phyloP scores from a whole-genome alignment of 2,888 invertebrate species.

The Trissolcus japonicus region DNA sequence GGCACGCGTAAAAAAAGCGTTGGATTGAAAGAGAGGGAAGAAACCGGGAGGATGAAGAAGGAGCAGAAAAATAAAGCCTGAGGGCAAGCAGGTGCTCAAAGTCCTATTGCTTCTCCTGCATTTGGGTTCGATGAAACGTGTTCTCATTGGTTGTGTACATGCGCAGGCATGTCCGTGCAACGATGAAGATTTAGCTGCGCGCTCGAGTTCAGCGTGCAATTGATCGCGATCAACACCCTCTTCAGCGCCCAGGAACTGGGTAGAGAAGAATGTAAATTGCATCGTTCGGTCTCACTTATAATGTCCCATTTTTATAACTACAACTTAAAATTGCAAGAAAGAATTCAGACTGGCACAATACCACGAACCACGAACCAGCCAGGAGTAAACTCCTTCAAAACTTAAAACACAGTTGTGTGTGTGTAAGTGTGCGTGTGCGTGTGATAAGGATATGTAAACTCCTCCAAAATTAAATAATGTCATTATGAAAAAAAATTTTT shows the following conservation, averaged over 20 bases:
- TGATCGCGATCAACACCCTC: slow-evolving; percentile 67
- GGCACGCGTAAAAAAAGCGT: slow-evolving; percentile 15
- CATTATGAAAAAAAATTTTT: no score
- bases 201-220: slow-evolving; percentile 56
- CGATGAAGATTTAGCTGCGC: slow-evolving; percentile 37
- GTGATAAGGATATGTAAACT: no score
- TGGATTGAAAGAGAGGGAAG: slow-evolving; percentile 1
- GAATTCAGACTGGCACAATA: no score
- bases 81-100: slow-evolving; percentile 72
- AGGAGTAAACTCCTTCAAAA: no score
- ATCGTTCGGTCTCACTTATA: slow-evolving; percentile 50
- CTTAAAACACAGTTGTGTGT: no score
- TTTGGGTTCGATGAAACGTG: slow-evolving; percentile 56
- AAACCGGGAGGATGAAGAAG: slow-evolving; percentile 18
- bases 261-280: slow-evolving; percentile 70
- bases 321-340: slow-evolving; percentile 37
- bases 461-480: no score
- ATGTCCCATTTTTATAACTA: slow-evolving; percentile 43
- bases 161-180: slow-evolving; percentile 36
- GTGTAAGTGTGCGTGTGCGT: no score
- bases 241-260: slow-evolving; percentile 57
- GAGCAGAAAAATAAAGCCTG: slow-evolving; percentile 59
- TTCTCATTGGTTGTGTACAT: slow-evolving; percentile 51
- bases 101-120: slow-evolving; percentile 64
- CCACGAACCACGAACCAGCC: no score